Conservation (phyloP, 2,797 vertebrate genomes). For the Diceros bicornis region DNA sequence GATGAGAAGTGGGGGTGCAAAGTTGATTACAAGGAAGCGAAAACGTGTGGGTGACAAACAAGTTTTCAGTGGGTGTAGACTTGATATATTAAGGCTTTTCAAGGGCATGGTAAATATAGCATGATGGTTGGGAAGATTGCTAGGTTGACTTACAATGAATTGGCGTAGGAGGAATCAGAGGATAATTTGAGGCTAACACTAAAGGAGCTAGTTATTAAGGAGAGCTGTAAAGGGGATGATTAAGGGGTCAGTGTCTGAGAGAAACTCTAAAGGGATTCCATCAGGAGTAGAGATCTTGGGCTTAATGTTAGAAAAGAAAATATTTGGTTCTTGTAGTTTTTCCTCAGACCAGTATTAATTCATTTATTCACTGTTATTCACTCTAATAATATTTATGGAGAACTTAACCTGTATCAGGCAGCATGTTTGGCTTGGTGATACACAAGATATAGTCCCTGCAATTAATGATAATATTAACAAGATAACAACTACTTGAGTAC, state of each 20-base stretch:
- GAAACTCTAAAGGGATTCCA: neutral
- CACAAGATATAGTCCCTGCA: neutral
- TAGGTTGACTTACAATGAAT: neutral
- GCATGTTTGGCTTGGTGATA: neutral
- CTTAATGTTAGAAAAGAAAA: neutral
- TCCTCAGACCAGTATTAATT: too few relatives aligned
- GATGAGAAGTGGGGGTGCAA: neutral
- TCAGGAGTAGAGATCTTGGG: neutral
- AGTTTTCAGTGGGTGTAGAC: neutral
- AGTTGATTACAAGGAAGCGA: neutral
- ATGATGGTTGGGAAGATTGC: neutral
- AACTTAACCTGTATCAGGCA: neutral
- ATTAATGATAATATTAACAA: neutral
- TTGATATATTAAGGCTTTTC: neutral
- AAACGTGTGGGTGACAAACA: neutral
- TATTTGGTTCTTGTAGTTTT: neutral
- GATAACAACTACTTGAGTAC: neutral
- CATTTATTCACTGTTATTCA: neutral
- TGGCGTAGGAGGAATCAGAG: neutral
- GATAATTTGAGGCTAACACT: neutral
- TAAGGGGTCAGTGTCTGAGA: neutral
- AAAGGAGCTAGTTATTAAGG: neutral
- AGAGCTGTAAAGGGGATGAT: neutral
- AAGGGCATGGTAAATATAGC: neutral
- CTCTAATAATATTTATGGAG: neutral